A percentile compares a stretch with the other conserved stretches of the same genome.
phyloP scores from a whole-genome alignment of 1,140 invertebrate genomes.

The Rhagoletis zephyria region DNA sequence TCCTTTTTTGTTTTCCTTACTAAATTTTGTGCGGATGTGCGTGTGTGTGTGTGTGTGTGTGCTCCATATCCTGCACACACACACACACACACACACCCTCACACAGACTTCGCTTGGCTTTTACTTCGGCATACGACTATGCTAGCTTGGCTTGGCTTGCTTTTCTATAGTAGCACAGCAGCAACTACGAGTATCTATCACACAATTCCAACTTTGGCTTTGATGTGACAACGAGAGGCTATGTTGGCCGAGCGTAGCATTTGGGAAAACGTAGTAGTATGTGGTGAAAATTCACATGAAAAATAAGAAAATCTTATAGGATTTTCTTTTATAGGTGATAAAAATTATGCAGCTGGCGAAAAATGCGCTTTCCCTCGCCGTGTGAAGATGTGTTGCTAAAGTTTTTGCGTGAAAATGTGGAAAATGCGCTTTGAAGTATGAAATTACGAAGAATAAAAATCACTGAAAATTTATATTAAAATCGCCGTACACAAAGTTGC shows the following conservation, averaged over 20 bases:
- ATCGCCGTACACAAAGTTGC: not conserved
- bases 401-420: not conserved
- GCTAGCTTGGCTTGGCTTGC: not conserved
- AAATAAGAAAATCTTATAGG: conserved; percentile 36
- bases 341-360: not conserved
- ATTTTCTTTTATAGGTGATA: not conserved
- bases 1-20: not conserved
- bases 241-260: not conserved
- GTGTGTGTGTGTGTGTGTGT: not conserved
- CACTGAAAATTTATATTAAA: not conserved
- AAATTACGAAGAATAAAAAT: not conserved
- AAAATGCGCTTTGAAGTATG: not conserved
- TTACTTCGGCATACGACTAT: conserved; percentile 16
- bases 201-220: conserved; percentile 17
- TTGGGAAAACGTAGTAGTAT: conserved; percentile 31
- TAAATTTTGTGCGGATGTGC: not conserved
- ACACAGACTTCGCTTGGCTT: not conserved
- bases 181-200: conserved; percentile 35
- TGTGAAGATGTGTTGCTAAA: not conserved
- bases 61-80: conserved; percentile 36
- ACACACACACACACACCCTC: not conserved
- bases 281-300: conserved; percentile 23
- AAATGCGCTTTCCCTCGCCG: not conserved
- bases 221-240: conserved; percentile 13
- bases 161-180: not conserved